Percentiles rank a stretch among this genome's conserved stretches.
These are phyloP conservation scores for Synergus itoensis DNA, from an alignment of 2,888 invertebrate species.

Conservation along the genomic window DNA sequence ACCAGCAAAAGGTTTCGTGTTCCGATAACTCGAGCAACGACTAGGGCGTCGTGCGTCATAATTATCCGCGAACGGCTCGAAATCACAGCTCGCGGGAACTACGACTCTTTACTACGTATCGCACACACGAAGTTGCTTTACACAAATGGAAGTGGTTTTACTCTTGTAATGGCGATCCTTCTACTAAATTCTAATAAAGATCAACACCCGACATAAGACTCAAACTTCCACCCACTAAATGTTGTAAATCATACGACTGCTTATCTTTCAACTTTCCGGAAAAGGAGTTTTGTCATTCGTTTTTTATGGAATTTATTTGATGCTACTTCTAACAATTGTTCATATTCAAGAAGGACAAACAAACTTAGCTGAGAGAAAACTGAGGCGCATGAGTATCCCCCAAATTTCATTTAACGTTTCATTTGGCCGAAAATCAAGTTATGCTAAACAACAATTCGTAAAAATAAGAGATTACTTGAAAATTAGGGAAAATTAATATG, in stretches of 20 bases:
- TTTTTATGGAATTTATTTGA: background rate
- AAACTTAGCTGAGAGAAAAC: too few species aligned
- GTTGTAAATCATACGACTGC: background rate
- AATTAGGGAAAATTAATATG: too few species aligned
- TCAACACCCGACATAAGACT: conserved; percentile 54
- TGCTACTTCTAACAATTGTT: too few species aligned
- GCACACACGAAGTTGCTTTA: conserved; percentile 56
- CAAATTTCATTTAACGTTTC: too few species aligned
- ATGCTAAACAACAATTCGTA: too few species aligned
- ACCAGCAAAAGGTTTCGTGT: conserved; percentile 46
- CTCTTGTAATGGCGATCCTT: conserved; percentile 57
- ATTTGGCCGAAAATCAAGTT: too few species aligned
- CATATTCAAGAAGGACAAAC: too few species aligned
- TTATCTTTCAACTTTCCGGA: background rate
- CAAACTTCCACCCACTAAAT: background rate
- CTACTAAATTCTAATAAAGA: conserved; percentile 72
- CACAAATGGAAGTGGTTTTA: conserved; percentile 48
- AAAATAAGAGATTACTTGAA: too few species aligned
- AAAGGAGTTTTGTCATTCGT: too few species aligned
- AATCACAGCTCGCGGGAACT: conserved; percentile 64
- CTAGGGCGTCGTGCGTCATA: conserved; percentile 69
- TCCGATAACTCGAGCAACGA: conserved; percentile 59
- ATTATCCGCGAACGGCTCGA: conserved; percentile 72
- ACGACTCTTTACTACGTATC: conserved; percentile 60
- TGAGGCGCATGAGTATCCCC: too few species aligned